phyloP scores from a whole-genome alignment of 2,888 invertebrate species.

The Papilio protenor region DNA sequence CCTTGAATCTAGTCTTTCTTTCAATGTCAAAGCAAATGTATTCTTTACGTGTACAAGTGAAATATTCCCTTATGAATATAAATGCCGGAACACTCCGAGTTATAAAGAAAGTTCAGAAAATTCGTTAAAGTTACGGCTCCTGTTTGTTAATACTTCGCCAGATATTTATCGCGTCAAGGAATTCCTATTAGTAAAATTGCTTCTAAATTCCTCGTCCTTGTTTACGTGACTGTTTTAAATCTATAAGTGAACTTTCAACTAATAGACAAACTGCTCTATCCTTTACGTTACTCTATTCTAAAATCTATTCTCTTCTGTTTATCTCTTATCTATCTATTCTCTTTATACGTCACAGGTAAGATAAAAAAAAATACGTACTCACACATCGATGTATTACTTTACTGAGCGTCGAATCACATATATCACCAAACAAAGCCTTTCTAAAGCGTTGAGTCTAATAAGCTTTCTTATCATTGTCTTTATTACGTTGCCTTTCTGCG shows the following conservation, averaged over 20 bases:
- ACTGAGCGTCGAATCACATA: conserved; percentile 20
- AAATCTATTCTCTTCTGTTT: too few relatives aligned
- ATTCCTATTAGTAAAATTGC: conserved; percentile 6
- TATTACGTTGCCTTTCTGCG: conserved; percentile 36
- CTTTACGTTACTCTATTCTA: too few relatives aligned
- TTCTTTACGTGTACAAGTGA: background rate
- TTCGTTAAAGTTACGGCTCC: conserved; percentile 6
- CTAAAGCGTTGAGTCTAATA: conserved; percentile 37
- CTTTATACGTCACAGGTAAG: background rate
- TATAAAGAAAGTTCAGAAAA: conserved; percentile 1
- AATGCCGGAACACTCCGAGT: background rate
- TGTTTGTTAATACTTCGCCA: conserved; percentile 11
- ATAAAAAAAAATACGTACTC: background rate
- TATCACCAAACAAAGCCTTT: conserved; percentile 27
- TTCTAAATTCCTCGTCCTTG: background rate
- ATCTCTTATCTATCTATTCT: too few relatives aligned
- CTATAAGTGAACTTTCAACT: background rate
- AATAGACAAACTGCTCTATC: background rate
- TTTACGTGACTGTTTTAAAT: background rate
- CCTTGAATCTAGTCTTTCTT: background rate
- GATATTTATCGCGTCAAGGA: background rate
- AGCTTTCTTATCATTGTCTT: conserved; percentile 39
- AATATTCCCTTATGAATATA: conserved; percentile 12
- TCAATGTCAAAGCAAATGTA: background rate
- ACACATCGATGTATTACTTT: background rate